Evolutionary conservation across 2,888 invertebrate genomes (phyloP).

Genomic region (Amphiduros pacificus): DNA sequence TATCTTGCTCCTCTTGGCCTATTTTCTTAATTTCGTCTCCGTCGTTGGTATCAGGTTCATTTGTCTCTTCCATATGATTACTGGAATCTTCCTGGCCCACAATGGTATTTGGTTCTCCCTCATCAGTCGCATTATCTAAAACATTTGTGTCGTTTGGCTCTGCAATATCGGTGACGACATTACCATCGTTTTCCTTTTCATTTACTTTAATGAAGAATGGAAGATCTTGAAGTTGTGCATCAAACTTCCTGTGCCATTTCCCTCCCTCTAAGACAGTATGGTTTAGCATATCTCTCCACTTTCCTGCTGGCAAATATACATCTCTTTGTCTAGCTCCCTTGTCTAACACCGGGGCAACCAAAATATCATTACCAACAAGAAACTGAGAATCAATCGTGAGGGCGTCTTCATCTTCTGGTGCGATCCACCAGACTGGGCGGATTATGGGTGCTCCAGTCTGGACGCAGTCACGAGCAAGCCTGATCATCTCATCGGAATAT

Average conservation of each 20-base stretch:
- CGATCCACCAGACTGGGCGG: conserved; percentile 85
- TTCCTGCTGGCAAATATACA: conserved; percentile 40
- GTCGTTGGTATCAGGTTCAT: too few relatives aligned
- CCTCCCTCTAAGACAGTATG: conserved; percentile 15
- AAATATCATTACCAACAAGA: conserved; percentile 48
- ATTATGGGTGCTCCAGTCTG: conserved; percentile 74
- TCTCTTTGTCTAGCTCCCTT: conserved; percentile 40
- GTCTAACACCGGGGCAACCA: conserved; percentile 56
- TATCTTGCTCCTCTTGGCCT: too few relatives aligned
- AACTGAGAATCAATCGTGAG: conserved; percentile 75
- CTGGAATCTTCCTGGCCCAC: too few relatives aligned
- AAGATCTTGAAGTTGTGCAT: conserved; percentile 22
- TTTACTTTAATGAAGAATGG: conserved; percentile 21
- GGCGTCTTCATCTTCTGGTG: conserved; percentile 76
- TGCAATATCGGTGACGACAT: too few relatives aligned
- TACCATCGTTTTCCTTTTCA: too few relatives aligned
- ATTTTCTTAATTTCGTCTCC: too few relatives aligned
- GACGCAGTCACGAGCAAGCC: conserved; percentile 34
- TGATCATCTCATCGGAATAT: conserved; percentile 34
- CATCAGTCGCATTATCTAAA: too few relatives aligned
- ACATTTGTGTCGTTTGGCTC: too few relatives aligned
- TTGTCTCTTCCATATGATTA: too few relatives aligned
- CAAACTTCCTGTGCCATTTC: conserved; percentile 11
- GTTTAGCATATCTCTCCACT: conserved; percentile 11
- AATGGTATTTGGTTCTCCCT: too few relatives aligned